Evolutionary conservation across 2,797 vertebrate genomes (phyloP).

Genomic region (Molossus alvarezi): DNA sequence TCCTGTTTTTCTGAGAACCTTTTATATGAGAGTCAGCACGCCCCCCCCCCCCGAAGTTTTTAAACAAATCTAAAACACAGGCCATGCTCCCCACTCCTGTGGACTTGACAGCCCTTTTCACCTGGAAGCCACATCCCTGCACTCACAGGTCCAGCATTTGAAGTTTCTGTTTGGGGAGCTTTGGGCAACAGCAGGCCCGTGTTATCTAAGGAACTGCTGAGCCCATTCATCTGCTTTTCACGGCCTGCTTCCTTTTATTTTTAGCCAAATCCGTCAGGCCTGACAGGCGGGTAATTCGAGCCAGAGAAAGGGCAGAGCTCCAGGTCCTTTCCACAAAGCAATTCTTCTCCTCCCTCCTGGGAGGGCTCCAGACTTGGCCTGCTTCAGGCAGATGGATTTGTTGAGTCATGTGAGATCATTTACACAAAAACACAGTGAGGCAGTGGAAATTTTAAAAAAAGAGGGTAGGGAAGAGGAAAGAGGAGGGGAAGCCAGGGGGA

Average conservation of each 20-base stretch:
- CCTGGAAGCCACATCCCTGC: slow-evolving; percentile 75
- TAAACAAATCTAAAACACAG: slow-evolving; percentile 32
- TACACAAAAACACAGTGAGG: slow-evolving; percentile 94
- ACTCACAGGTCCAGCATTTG: slow-evolving; percentile 82
- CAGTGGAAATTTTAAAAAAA: slow-evolving; percentile 85
- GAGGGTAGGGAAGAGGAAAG: slow-evolving; percentile 72
- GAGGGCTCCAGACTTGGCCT: slow-evolving; percentile 93
- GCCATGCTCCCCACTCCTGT: background rate
- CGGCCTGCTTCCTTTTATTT: slow-evolving; percentile 96
- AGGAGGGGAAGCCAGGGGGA: slow-evolving; percentile 84
- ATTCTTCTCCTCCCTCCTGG: slow-evolving; percentile 94
- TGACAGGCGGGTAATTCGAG: slow-evolving; percentile 97
- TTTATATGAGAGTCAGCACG: background rate
- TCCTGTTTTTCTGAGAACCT: slow-evolving; percentile 66
- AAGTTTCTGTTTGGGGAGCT: slow-evolving; percentile 91
- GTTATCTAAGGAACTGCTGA: slow-evolving; percentile 92
- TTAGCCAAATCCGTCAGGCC: slow-evolving; percentile 97
- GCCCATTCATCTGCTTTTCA: slow-evolving; percentile 95
- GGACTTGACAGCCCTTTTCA: slow-evolving; percentile 68
- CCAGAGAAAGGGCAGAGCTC: slow-evolving; percentile 94
- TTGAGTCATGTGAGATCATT: slow-evolving; percentile 99
- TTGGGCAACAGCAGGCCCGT: slow-evolving; percentile 88
- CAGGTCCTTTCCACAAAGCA: slow-evolving; percentile 94
- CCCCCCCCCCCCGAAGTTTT: background rate
- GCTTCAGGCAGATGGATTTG: slow-evolving; percentile 95